These are phyloP conservation scores for Onychomys arenicola DNA, from an alignment of 2,797 vertebrate genomes.

Conservation along the genomic window DNA sequence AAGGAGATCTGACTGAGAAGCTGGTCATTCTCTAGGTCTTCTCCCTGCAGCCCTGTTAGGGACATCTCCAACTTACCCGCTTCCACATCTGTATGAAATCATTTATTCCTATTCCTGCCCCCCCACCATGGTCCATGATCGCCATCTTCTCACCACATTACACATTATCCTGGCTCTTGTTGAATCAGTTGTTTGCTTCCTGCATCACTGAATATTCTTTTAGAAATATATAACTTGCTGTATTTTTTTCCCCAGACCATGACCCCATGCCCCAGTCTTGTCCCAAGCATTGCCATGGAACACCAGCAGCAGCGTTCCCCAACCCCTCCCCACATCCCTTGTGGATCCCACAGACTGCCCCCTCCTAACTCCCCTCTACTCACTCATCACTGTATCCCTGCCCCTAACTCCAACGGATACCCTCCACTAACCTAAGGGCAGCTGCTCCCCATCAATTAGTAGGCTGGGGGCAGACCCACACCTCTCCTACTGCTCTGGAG, in stretches of 20 bases:
- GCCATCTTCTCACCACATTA: background rate
- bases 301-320: background rate
- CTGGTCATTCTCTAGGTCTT: background rate
- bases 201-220: background rate
- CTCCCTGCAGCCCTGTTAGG: background rate
- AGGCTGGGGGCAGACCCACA: background rate
- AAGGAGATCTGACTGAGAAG: background rate
- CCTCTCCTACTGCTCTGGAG: background rate
- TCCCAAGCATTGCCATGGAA: background rate
- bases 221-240: background rate
- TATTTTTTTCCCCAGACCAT: too few species aligned
- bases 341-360: background rate
- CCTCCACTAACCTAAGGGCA: background rate
- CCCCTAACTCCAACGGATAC: background rate
- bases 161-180: too few species aligned
- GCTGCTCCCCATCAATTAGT: too few species aligned
- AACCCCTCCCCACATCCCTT: rapidly evolving
- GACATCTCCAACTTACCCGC: background rate
- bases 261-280: background rate
- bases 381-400: too few species aligned
- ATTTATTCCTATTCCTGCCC: background rate
- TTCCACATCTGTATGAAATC: background rate
- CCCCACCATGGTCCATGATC: too few species aligned
- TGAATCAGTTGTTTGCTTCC: background rate
- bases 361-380: background rate